Percentiles rank a stretch among this genome's conserved stretches.
Conservation (phyloP, 2,888 invertebrate genomes). For the Portevinia maculata region DNA sequence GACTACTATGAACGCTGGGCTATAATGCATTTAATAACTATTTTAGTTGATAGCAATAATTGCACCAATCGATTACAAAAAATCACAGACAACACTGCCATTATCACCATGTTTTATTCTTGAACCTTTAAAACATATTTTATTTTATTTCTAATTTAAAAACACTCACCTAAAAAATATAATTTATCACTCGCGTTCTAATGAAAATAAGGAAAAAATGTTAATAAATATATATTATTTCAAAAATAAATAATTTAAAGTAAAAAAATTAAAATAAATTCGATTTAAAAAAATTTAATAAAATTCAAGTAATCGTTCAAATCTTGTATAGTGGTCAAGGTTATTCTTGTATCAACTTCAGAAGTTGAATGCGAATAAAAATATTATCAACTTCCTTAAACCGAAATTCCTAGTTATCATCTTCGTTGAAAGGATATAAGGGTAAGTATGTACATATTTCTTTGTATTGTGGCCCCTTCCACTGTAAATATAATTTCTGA, state of each 20-base stretch:
- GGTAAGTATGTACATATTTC: neutral
- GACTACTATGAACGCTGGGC: too few species aligned
- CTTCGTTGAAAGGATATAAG: neutral
- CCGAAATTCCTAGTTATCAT: neutral
- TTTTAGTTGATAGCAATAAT: too few species aligned
- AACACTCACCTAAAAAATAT: conserved; percentile 50
- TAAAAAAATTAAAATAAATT: neutral
- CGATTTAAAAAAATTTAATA: conserved; percentile 9
- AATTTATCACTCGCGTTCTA: conserved; percentile 20
- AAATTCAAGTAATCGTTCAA: conserved; percentile 8
- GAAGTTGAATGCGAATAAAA: conserved; percentile 79
- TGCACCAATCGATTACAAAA: too few species aligned
- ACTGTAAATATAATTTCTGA: neutral
- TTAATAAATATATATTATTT: conserved; percentile 27
- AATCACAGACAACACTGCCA: neutral
- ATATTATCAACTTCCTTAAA: conserved; percentile 14
- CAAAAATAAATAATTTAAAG: conserved; percentile 10
- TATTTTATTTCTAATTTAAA: neutral
- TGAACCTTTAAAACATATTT: too few species aligned
- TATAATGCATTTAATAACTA: too few species aligned
- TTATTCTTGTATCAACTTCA: conserved; percentile 79
- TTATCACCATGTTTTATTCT: too few species aligned
- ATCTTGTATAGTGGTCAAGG: conserved; percentile 11
- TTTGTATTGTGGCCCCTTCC: neutral
- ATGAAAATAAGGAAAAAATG: conserved; percentile 22